Evolutionary conservation across 2,113 vertebrate species (phyloP).

Genomic region (Oophaga pumilio): DNA sequence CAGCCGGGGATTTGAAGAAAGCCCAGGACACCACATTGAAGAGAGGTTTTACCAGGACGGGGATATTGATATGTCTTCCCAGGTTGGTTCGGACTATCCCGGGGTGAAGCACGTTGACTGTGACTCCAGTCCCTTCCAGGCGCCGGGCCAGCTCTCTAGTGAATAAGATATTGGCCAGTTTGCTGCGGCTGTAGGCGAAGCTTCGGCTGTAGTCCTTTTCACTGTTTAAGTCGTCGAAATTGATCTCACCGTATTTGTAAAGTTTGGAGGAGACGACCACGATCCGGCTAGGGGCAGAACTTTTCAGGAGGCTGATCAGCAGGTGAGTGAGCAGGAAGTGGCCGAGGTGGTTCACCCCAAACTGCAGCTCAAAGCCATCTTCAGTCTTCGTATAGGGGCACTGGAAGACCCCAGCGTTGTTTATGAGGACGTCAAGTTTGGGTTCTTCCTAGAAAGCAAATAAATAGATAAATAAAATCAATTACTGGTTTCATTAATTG

Average conservation of each 20-base stretch:
- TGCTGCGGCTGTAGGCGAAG: conserved; percentile 92
- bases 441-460: conserved; percentile 81
- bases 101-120: conserved; percentile 86
- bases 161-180: conserved; percentile 92
- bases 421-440: conserved; percentile 88
- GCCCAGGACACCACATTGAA: conserved; percentile 84
- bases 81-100: conserved; percentile 91
- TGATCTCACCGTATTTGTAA: conserved; percentile 91
- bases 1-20: conserved; percentile 87
- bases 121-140: conserved; percentile 83
- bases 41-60: conserved; percentile 83
- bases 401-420: conserved; percentile 93
- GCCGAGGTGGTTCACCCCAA: conserved; percentile 93
- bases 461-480: neutral
- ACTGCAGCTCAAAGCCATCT: conserved; percentile 94
- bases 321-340: conserved; percentile 94
- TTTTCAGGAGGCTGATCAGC: conserved; percentile 87
- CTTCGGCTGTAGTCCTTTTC: conserved; percentile 86
- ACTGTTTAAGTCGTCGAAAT: conserved; percentile 93
- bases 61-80: conserved; percentile 86
- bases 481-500: no score
- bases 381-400: conserved; percentile 91
- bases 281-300: conserved; percentile 87
- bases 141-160: conserved; percentile 81
- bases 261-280: conserved; percentile 93